Conservation (phyloP, 2,888 invertebrate genomes). For the Adineta ricciae region DNA sequence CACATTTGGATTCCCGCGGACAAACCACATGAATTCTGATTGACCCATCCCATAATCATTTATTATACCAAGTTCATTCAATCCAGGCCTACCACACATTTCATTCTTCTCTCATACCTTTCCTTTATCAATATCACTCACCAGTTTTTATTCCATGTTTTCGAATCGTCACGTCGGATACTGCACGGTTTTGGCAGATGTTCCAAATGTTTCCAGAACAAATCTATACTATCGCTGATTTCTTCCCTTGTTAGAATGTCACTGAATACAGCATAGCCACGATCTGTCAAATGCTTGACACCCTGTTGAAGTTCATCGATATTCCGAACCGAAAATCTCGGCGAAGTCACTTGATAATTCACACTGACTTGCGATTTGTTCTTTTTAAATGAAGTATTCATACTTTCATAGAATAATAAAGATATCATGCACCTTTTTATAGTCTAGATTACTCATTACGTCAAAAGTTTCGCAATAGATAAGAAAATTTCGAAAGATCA, state of each 20-base stretch:
- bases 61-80: background rate
- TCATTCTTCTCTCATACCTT: background rate
- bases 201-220: background rate
- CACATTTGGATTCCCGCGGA: background rate
- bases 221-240: background rate
- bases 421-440: too few species aligned
- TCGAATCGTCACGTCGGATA: background rate
- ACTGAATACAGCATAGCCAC: background rate
- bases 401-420: too few species aligned
- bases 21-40: conserved; percentile 10
- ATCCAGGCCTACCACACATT: background rate
- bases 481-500: background rate
- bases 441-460: too few species aligned
- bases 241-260: background rate
- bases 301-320: background rate
- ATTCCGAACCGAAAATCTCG: background rate
- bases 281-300: background rate
- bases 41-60: background rate
- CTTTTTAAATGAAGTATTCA: background rate
- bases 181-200: background rate
- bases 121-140: background rate
- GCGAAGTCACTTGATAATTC: background rate
- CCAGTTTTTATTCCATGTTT: background rate
- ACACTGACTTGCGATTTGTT: background rate
- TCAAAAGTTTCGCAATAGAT: background rate